Percentiles rank a stretch among this genome's conserved stretches.
Evolutionary conservation across 2,888 invertebrate genomes (phyloP).

Genomic region (Apoderus coryli): DNA sequence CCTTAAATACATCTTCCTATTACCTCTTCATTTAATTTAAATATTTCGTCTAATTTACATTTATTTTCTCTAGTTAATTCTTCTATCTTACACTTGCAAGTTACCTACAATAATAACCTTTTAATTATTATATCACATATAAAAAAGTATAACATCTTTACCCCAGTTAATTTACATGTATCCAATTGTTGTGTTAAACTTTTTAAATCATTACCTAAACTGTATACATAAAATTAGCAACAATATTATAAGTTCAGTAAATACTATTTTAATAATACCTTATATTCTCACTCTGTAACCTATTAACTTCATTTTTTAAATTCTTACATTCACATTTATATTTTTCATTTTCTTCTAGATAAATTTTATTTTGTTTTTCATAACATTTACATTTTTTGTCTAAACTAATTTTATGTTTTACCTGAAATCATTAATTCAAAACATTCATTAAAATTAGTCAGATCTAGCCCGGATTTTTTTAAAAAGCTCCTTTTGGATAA

Average conservation of each 20-base stretch:
- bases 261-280: too few relatives aligned
- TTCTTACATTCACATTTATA: constrained; percentile 16
- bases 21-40: constrained; percentile 19
- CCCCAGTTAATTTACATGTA: too few relatives aligned
- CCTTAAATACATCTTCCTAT: too few relatives aligned
- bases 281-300: constrained; percentile 7
- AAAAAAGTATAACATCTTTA: too few relatives aligned
- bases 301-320: constrained; percentile 11
- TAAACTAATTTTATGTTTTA: constrained; percentile 8
- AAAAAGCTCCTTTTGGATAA: too few relatives aligned
- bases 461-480: too few relatives aligned
- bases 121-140: too few relatives aligned
- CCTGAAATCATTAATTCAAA: constrained; percentile 12
- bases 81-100: constrained; percentile 11
- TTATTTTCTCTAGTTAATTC: constrained; percentile 15
- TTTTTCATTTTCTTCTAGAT: constrained; percentile 9
- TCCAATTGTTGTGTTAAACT: too few relatives aligned
- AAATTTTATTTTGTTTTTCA: constrained; percentile 4
- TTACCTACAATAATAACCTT: constrained; percentile 14
- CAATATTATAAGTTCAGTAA: too few relatives aligned
- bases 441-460: too few relatives aligned
- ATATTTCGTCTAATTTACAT: constrained; percentile 15
- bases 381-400: constrained; percentile 4
- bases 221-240: too few relatives aligned
- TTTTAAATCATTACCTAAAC: too few relatives aligned